Evolutionary conservation across 92 coral and sea anemone species (phyloP).

Genomic region (Palythoa grandis): DNA sequence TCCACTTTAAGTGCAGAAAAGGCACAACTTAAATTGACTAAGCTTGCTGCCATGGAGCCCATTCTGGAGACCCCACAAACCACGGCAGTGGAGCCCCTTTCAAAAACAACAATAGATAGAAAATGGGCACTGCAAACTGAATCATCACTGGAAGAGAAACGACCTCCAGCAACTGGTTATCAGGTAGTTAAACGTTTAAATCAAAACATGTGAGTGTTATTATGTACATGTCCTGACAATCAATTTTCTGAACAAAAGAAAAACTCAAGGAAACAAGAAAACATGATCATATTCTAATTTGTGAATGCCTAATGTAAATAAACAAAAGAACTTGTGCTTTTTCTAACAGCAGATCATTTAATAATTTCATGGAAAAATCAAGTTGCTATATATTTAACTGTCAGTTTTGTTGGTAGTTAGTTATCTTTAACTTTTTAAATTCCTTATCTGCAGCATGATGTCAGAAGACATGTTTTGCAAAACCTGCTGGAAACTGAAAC

Average conservation of each 20-base stretch:
- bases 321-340: no score
- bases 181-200: conserved; percentile 53
- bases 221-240: no score
- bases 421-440: neutral
- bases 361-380: no score
- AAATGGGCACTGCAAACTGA: conserved; percentile 22
- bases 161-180: conserved; percentile 26
- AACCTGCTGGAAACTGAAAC: conserved; percentile 95
- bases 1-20: conserved; percentile 73
- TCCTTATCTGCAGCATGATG: conserved; percentile 62
- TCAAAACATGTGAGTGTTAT: conserved; percentile 73
- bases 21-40: conserved; percentile 78
- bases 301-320: no score
- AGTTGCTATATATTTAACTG: no score
- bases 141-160: conserved; percentile 26
- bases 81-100: conserved; percentile 49
- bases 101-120: conserved; percentile 19
- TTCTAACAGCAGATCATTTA: no score
- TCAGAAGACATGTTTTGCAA: conserved; percentile 91
- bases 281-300: no score
- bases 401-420: no score
- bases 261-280: no score
- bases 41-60: conserved; percentile 91
- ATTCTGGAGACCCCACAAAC: conserved; percentile 79
- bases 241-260: no score